These are phyloP conservation scores for Diplogasteroides magnus DNA, from an alignment of 1,140 invertebrate genomes.

Conservation along the genomic window DNA sequence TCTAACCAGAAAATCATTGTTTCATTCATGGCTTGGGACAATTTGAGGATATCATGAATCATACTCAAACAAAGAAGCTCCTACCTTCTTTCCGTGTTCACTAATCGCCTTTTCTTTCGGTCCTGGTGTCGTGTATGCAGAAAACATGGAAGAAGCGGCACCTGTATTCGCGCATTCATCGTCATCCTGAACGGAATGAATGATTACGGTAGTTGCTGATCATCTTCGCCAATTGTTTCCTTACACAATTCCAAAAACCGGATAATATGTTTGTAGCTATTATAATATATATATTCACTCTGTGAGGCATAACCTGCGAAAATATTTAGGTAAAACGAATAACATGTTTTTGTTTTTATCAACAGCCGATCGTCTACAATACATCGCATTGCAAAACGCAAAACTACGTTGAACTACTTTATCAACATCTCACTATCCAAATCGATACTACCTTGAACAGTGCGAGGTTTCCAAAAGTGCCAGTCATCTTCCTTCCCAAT, in stretches of 20 bases:
- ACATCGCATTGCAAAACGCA: background rate
- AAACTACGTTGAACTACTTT: background rate
- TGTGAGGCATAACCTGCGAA: background rate
- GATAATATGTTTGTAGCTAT: background rate
- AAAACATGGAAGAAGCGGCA: slow-evolving; percentile 36
- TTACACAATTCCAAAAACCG: too few species aligned
- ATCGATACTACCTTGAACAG: slow-evolving; percentile 53
- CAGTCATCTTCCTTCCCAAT: slow-evolving; percentile 28
- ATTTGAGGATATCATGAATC: background rate
- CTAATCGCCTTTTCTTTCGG: slow-evolving; percentile 50
- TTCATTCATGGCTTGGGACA: background rate
- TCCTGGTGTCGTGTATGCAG: slow-evolving; percentile 50
- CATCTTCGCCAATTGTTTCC: too few species aligned
- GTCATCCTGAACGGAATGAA: slow-evolving; percentile 35
- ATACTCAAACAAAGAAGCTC: slow-evolving; percentile 32
- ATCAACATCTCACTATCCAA: slow-evolving; percentile 15
- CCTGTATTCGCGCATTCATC: slow-evolving; percentile 30
- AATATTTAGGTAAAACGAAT: background rate
- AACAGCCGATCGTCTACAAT: background rate
- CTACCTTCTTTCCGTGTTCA: slow-evolving; percentile 49
- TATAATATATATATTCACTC: background rate
- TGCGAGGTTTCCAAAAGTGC: slow-evolving; percentile 45
- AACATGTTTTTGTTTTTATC: background rate
- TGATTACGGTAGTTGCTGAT: too few species aligned
- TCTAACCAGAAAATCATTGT: too few species aligned